Conservation (phyloP, 2,113 vertebrate genomes). For the Plecotus auritus region DNA sequence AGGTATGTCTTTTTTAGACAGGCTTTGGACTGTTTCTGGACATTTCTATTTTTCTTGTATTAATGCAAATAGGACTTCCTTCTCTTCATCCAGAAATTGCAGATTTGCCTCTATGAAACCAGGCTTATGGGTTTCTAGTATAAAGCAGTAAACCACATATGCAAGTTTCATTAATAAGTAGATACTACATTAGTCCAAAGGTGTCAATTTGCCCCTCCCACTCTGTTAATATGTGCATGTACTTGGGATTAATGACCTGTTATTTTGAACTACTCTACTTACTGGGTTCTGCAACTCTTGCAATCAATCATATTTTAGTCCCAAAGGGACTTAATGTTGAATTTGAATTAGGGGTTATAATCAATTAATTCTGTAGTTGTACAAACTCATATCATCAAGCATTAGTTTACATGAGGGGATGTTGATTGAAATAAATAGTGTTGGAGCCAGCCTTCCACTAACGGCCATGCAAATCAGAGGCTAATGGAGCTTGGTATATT, state of each 20-base stretch:
- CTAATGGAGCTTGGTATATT: constrained; percentile 38
- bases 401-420: constrained; percentile 56
- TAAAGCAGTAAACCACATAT: background rate
- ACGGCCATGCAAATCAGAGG: constrained; percentile 49
- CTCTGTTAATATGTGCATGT: constrained; percentile 35
- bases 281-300: background rate
- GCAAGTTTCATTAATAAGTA: constrained; percentile 4
- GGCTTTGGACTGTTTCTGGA: background rate
- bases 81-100: background rate
- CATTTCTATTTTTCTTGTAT: background rate
- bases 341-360: constrained; percentile 55
- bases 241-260: constrained; percentile 41
- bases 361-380: constrained; percentile 56
- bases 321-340: constrained; percentile 43
- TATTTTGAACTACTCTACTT: constrained; percentile 5
- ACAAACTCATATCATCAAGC: constrained; percentile 42
- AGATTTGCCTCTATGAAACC: constrained; percentile 17
- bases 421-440: constrained; percentile 60
- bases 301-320: constrained; percentile 49
- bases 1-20: background rate
- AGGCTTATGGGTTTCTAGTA: background rate
- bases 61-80: background rate
- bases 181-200: background rate
- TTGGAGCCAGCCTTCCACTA: background rate
- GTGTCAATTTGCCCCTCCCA: background rate